Percentiles rank a stretch among this genome's conserved stretches.
These are phyloP conservation scores for Mirounga angustirostris DNA, from an alignment of 2,113 vertebrate species.

Conservation along the genomic window DNA sequence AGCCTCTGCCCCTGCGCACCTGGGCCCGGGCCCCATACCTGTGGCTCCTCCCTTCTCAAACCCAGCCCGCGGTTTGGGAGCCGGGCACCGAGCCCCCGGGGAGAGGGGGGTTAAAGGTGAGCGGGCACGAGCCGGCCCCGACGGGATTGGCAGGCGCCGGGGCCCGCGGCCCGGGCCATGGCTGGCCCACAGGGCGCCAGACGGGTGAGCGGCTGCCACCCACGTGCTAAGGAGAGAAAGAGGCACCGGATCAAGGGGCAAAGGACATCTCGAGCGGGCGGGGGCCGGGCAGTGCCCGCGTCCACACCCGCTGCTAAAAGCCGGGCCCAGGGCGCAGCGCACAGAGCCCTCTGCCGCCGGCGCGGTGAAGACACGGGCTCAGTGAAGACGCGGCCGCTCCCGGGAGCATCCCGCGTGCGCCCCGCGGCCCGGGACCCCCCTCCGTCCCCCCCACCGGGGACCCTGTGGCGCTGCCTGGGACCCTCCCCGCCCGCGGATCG, in stretches of 20 bases:
- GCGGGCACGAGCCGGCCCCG: neutral
- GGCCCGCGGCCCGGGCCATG: constrained; percentile 23
- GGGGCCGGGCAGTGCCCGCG: neutral
- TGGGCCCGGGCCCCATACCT: neutral
- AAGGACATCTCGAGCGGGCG: constrained; percentile 63
- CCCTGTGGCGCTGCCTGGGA: neutral
- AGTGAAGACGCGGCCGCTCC: neutral
- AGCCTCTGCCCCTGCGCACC: neutral
- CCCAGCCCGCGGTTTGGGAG: neutral
- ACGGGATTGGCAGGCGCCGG: constrained; percentile 59
- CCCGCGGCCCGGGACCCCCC: neutral
- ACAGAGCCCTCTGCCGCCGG: constrained; percentile 60
- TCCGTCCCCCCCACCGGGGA: neutral
- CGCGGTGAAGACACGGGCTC: neutral
- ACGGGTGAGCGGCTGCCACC: constrained; percentile 71
- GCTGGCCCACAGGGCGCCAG: constrained; percentile 59
- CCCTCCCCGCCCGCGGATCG: neutral
- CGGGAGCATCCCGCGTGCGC: neutral
- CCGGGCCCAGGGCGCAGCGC: neutral
- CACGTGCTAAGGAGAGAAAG: constrained; percentile 79
- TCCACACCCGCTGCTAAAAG: constrained; percentile 70
- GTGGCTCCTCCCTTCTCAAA: neutral
- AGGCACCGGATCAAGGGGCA: constrained; percentile 80
- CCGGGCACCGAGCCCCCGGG: neutral
- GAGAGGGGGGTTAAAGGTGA: constrained; percentile 68